These are phyloP conservation scores for Creontiades dilutus DNA, from an alignment of 2,888 invertebrate genomes.

Conservation along the genomic window DNA sequence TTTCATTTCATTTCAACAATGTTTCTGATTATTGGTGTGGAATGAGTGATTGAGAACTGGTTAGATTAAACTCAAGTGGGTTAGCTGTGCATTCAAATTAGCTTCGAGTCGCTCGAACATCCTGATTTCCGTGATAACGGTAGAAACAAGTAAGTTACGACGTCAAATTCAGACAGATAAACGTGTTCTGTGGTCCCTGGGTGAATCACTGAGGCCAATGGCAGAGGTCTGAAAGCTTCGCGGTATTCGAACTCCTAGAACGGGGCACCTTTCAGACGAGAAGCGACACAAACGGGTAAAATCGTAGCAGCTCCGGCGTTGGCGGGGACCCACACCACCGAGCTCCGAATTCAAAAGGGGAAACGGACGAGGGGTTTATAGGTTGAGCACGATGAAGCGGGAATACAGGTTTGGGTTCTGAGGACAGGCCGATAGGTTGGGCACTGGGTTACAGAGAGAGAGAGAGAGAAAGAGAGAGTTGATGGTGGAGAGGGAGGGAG, in stretches of 20 bases:
- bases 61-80: too few species aligned
- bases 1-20: too few species aligned
- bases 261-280: neutral
- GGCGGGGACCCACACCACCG: neutral
- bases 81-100: too few species aligned
- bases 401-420: neutral
- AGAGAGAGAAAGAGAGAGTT: too few species aligned
- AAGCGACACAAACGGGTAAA: constrained; percentile 37
- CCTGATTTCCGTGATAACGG: neutral
- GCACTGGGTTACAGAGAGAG: neutral
- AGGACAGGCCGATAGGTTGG: neutral
- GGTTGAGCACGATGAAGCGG: neutral
- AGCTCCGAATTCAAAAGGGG: neutral
- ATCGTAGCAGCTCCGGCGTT: neutral
- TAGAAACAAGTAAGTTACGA: constrained; percentile 16
- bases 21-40: too few species aligned
- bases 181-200: neutral
- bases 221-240: neutral
- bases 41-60: too few species aligned
- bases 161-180: constrained; percentile 5
- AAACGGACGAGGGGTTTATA: neutral
- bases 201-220: constrained; percentile 4
- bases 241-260: neutral
- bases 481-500: neutral
- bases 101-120: neutral